Evolutionary conservation across 2,888 invertebrate genomes (phyloP).

Genomic region (Philaethria dido): DNA sequence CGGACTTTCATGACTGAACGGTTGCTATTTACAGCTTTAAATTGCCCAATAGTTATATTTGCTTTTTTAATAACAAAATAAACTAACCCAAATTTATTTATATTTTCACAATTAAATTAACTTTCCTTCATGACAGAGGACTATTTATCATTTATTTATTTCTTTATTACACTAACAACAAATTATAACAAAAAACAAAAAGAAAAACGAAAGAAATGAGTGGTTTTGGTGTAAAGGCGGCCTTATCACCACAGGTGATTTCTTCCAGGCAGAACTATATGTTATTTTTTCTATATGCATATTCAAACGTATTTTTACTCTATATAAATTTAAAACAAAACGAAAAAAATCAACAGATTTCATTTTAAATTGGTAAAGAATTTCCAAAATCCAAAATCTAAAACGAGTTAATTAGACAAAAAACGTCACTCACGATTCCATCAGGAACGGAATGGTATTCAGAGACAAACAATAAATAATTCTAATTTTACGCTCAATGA

Average conservation of each 20-base stretch:
- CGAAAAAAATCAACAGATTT: background rate
- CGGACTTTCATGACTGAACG: background rate
- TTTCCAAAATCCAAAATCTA: slow-evolving; percentile 29
- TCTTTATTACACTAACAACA: too few relatives aligned
- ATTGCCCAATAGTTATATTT: background rate
- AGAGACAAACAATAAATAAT: slow-evolving; percentile 58
- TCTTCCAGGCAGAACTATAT: too few relatives aligned
- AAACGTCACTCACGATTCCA: slow-evolving; percentile 50
- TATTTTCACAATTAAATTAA: background rate
- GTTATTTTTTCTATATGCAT: too few relatives aligned
- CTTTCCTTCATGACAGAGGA: too few relatives aligned
- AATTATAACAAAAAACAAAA: too few relatives aligned
- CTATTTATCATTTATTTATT: too few relatives aligned
- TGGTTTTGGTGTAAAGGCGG: too few relatives aligned
- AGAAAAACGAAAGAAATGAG: too few relatives aligned
- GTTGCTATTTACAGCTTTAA: background rate
- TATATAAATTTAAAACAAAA: background rate
- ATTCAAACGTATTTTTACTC: too few relatives aligned
- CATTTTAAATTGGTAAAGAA: slow-evolving; percentile 18
- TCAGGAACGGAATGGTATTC: slow-evolving; percentile 56
- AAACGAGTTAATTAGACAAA: slow-evolving; percentile 37
- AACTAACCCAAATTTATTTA: background rate
- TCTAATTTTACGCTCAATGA: slow-evolving; percentile 60
- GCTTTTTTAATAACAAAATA: background rate
- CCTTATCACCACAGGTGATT: too few relatives aligned